These are phyloP conservation scores for Periophthalmus modestus DNA, from an alignment of 2,113 vertebrate species.

Conservation along the genomic window DNA sequence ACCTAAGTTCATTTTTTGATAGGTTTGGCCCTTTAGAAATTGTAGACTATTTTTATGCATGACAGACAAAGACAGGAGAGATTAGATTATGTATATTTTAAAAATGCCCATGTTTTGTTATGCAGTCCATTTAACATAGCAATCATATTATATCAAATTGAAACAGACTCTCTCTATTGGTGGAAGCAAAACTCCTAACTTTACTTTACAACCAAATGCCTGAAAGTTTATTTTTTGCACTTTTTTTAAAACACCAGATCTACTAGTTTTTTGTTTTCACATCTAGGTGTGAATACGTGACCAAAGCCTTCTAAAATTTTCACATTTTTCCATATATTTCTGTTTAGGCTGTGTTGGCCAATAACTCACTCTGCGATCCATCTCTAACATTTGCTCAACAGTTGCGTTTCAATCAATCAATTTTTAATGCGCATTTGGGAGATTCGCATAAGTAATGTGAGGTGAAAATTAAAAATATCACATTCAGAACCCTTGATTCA, in stretches of 20 bases:
- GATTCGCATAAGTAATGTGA: too few relatives aligned
- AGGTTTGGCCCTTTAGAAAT: too few relatives aligned
- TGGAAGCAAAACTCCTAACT: background rate
- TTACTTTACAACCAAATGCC: background rate
- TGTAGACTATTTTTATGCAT: too few relatives aligned
- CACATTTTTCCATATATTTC: constrained; percentile 13
- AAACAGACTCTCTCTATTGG: too few relatives aligned
- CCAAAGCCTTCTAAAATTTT: constrained; percentile 23
- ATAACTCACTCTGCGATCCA: constrained; percentile 3
- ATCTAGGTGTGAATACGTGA: constrained; percentile 19
- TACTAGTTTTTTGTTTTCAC: background rate
- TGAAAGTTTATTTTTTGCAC: background rate
- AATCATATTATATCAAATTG: too few relatives aligned
- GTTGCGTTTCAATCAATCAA: background rate
- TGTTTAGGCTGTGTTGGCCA: background rate
- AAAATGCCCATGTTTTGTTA: background rate
- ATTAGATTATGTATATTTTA: too few relatives aligned
- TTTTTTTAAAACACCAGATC: background rate
- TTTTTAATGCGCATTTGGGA: background rate
- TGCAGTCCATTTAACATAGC: background rate
- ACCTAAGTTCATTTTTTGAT: too few relatives aligned
- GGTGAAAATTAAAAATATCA: too few relatives aligned
- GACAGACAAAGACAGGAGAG: too few relatives aligned
- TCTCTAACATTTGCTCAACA: constrained; percentile 10
- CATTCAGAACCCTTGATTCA: too few relatives aligned